phyloP scores from a whole-genome alignment of 1,140 invertebrate species.

The Sitophilus oryzae region DNA sequence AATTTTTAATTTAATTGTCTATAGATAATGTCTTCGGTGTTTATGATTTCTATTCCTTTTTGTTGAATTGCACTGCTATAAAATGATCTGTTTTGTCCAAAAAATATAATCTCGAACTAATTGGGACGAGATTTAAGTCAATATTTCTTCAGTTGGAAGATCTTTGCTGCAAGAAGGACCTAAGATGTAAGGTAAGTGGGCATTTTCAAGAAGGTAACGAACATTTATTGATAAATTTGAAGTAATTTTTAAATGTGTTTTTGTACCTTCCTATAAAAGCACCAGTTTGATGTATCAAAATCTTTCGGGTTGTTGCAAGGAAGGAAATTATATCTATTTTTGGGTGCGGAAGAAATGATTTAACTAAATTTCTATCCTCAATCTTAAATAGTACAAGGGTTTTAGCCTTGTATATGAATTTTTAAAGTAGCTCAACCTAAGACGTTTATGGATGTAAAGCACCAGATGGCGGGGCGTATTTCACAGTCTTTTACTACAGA shows the following conservation, averaged over 20 bases:
- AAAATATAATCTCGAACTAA: no score
- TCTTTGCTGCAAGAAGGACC: background rate
- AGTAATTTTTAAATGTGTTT: background rate
- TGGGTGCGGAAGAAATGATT: constrained; percentile 27
- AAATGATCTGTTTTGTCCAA: no score
- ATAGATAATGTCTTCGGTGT: background rate
- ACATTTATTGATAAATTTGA: background rate
- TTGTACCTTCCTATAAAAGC: constrained; percentile 27
- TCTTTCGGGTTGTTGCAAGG: constrained; percentile 24
- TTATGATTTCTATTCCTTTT: background rate
- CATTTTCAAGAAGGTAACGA: background rate
- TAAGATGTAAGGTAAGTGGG: background rate
- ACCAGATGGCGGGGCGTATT: no score
- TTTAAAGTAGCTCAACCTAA: no score
- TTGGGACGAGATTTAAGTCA: no score
- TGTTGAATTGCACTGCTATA: background rate
- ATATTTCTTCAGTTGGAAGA: no score
- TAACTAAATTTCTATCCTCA: constrained; percentile 25
- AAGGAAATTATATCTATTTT: constrained; percentile 26
- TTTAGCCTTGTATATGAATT: no score
- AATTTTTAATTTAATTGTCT: background rate
- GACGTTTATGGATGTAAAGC: no score
- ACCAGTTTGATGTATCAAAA: constrained; percentile 20
- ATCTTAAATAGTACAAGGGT: constrained; percentile 18
- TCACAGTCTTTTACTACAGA: no score